Evolutionary conservation across 2,113 vertebrate genomes (phyloP), one percentile per base, ranked within the genome.

Genomic region (Cebidichthys violaceus): DNA sequence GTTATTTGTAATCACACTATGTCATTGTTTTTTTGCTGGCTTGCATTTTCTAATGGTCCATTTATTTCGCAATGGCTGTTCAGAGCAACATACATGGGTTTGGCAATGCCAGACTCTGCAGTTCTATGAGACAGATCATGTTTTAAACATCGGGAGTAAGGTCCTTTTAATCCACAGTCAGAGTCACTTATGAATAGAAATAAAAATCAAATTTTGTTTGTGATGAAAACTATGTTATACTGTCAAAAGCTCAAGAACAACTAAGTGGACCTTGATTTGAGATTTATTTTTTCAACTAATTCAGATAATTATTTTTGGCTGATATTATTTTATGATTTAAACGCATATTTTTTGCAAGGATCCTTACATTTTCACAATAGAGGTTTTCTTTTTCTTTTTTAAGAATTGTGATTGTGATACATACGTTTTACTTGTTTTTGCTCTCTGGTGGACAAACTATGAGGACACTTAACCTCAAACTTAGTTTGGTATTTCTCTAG

Each of bases 1-100:
- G 39, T 80, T 75, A 70, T 86, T 73, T 75, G 68, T 55, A 43
- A 87, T 86, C 41, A 61, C 60, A 41, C 9, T 15, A 62, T 76
- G 60, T 65, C 24, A 50, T 84, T 74, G 8, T 62, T 50, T 59
- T 77, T 78, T 59, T 71, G 84, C 82, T 79, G 60, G 67, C 72
- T 86, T 84, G 68, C 71, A 72, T 77, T 87, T 85, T 75, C 29
- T 6, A 77, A 75, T 6, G 37, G 77, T 60, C 67, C 69, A 50
- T 82, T 82, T 77, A 50, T 82, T 82, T 77, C 62, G 85, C 79
- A 64, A 74, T 79, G 33, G 77, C 66, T 65, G 33, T 85, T 82
- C 37, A 64, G 54, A 61, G 61, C 45, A 67, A 79, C 20, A 60
- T 61, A 60, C 81, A 70, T 73, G 57, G 75, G 15, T 62, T 86